Evolutionary conservation across 1,140 invertebrate species (phyloP), one percentile per base, ranked within the genome.

Genomic region (Drosophila sulfurigaster): DNA sequence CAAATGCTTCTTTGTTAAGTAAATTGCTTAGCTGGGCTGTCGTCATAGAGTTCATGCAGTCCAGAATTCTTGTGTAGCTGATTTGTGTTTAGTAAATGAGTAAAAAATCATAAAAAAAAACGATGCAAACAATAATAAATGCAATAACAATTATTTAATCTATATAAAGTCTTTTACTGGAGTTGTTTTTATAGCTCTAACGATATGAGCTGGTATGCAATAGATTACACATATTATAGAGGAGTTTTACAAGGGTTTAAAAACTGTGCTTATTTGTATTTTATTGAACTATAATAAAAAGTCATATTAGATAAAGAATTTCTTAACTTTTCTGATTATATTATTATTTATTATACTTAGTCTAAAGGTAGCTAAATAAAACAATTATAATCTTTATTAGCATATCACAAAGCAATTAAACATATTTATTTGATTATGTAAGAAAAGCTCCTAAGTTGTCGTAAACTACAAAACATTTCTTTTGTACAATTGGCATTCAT

Each of bases 1-100:
- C 41, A 43, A 73, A 49, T 69, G 68, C 74, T 83, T 88, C 62
- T 76, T 74, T 83, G 63, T 81, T 83, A 81, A 76, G 83, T 88
- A 88, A 57, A 46, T 83, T 60, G 85, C 85, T 88, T 88, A 73
- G 68, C 71, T 62, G 83, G 83, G 51, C 49, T 52, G 49, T 43
- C 52, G 32, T 57, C 38, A 52, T 52, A 52, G 51, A n/a, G 51
- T 30, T 52, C 25, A 32, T 41, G 6, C 32, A 25, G 65, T 51
- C 71, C 80, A 64, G 60, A 63, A 48, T 72, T 73, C 38, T 88
- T 89, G 58, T 83, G 75, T 89, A 88, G 81, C 78, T 79, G 78
- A 81, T 81, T 89, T 89, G 69, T 83, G 85, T 83, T 80, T 89
- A 83, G 75, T 60, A 35, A 78, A 82, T 79, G 78, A 81, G 16